These are phyloP conservation scores for Drosophila asahinai DNA, from an alignment of 1,140 invertebrate species.

Conservation along the genomic window DNA sequence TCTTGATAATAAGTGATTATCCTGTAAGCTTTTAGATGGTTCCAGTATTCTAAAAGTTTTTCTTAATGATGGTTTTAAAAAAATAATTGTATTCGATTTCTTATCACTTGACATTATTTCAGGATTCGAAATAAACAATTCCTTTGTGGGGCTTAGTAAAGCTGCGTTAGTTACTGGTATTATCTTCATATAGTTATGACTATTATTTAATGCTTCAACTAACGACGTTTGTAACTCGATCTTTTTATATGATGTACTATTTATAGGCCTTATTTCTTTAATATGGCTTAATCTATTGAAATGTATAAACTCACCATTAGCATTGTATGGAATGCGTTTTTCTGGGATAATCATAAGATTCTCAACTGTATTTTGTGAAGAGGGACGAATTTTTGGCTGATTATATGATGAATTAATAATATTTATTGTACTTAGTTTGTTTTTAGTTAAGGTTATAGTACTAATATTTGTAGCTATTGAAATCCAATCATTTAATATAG, in stretches of 20 bases:
- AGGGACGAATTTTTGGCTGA: neutral
- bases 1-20: neutral
- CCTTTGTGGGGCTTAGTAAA: neutral
- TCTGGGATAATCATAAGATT: neutral
- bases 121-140: slow-evolving; percentile 5
- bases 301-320: neutral
- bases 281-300: neutral
- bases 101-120: neutral
- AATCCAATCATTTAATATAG: neutral
- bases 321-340: neutral
- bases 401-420: neutral
- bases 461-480: slow-evolving; percentile 11
- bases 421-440: slow-evolving; percentile 9
- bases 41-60: slow-evolving; percentile 1
- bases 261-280: neutral
- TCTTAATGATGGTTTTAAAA: neutral
- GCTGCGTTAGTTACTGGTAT: neutral
- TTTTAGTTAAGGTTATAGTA: neutral
- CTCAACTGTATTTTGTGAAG: neutral
- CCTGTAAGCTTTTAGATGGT: slow-evolving; percentile 12
- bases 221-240: neutral
- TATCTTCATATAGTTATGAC: neutral
- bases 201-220: neutral
- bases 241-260: neutral
- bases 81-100: neutral